Evolutionary conservation across 2,797 vertebrate genomes (phyloP).

Genomic region (Bufotes viridis): DNA sequence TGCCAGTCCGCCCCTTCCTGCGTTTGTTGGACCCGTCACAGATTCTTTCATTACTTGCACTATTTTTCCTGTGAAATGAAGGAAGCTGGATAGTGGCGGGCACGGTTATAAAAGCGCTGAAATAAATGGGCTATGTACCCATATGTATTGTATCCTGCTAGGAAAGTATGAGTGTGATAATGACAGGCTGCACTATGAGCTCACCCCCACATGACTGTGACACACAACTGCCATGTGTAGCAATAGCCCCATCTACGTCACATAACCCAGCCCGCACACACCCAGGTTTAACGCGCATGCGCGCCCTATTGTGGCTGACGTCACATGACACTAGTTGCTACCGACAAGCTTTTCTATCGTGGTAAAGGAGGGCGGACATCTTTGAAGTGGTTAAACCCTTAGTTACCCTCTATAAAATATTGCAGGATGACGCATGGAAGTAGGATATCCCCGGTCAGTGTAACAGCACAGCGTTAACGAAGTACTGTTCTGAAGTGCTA

Average conservation of each 20-base stretch:
- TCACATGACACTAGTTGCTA: background rate
- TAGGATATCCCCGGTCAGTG: too few species aligned
- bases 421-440: background rate
- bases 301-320: background rate
- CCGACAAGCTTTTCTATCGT: too few species aligned
- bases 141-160: background rate
- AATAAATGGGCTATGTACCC: background rate
- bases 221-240: background rate
- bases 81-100: too few species aligned
- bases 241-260: background rate
- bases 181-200: background rate
- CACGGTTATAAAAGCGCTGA: too few species aligned
- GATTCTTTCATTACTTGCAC: too few species aligned
- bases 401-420: background rate
- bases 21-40: too few species aligned
- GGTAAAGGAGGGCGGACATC: background rate
- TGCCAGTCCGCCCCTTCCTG: too few species aligned
- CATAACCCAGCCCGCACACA: background rate
- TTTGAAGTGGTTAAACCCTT: conserved; percentile 7
- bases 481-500: rapidly evolving
- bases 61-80: too few species aligned
- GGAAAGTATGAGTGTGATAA: background rate
- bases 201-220: conserved; percentile 14
- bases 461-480: too few species aligned
- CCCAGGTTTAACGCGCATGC: conserved; percentile 5